phyloP scores from a whole-genome alignment of 2,888 invertebrate genomes.

The Drosophila buzzatii region DNA sequence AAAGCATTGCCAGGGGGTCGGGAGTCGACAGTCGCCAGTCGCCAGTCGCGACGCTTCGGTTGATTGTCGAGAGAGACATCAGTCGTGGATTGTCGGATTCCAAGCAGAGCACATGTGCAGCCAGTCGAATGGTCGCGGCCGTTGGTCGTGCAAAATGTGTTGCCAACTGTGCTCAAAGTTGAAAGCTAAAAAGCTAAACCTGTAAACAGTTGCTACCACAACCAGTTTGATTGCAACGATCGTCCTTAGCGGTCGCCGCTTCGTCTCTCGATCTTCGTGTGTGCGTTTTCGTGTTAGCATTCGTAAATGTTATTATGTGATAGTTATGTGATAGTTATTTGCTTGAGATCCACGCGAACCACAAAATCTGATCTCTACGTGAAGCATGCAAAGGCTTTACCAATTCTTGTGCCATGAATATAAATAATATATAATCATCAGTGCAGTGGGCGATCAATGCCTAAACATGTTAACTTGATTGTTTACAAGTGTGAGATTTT shows the following conservation, averaged over 20 bases:
- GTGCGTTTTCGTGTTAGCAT: constrained; percentile 1
- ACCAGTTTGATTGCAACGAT: constrained; percentile 74
- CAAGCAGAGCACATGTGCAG: constrained; percentile 62
- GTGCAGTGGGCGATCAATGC: neutral
- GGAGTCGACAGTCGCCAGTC: constrained; percentile 7
- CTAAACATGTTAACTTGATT: neutral
- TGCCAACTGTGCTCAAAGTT: constrained; percentile 32
- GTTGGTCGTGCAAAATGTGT: constrained; percentile 29
- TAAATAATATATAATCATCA: neutral
- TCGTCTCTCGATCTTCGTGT: constrained; percentile 6
- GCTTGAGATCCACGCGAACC: neutral
- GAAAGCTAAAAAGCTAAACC: constrained; percentile 17
- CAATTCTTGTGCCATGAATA: constrained; percentile 7
- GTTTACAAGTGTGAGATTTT: constrained; percentile 3
- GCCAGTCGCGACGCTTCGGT: neutral
- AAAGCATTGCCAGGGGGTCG: constrained; percentile 33
- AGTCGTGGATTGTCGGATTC: constrained; percentile 28
- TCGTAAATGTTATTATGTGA: constrained; percentile 11
- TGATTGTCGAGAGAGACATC: constrained; percentile 7
- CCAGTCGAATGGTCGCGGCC: constrained; percentile 29
- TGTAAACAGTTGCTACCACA: constrained; percentile 35
- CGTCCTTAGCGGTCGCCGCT: constrained; percentile 60
- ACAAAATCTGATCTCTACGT: constrained; percentile 12
- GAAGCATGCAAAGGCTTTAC: neutral
- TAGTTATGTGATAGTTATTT: constrained; percentile 19